Evolutionary conservation across 2,113 vertebrate genomes (phyloP), one percentile per base, ranked within the genome.

Genomic region (Vanacampus margaritifer): DNA sequence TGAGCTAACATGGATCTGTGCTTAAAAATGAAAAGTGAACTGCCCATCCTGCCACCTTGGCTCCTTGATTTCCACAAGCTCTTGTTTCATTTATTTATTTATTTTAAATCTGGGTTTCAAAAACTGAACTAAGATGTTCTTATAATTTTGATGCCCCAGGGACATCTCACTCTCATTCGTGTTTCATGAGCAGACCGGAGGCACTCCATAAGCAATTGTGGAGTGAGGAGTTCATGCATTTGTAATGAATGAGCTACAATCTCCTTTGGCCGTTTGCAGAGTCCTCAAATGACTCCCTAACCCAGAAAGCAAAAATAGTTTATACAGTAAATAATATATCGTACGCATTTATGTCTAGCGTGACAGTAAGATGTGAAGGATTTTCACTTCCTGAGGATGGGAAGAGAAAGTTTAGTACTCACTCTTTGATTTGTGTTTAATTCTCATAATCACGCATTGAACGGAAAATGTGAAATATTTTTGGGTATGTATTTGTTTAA

Each of bases 341-440:
- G 59, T 57, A 57, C 14, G 19, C 54, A 45, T 19, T 32, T 28
- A 12, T 59, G 74, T 74, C 65, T 43, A 51, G 68, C 53, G 41
- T 68, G 71, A 71, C 65, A 17, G 63, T 35, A 16, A 69, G 51
- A 54, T 58, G 26, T 37, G 48, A 26, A 75, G 58, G 58, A 68
- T 77, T 70, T 71, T 58, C 54, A 58, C 60, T 12, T 73, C 48
- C 26, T n/a, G 45, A 23, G 19, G 64, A 74, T 53, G 72, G 67
- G 64, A 76, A 80, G 81, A 78, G 75, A 90, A 83, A 87, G 73
- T 85, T 88, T 84, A 68, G 74, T 73, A 41, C 10, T 13, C 51
- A 26, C 11, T 51, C 48, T 46, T 21, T 46, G 45, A 46, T 51
- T 9, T 23, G 21, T 12, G 21, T 51, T 51, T 51, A 16, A 46